Base-by-base conservation (phyloP, 2,888 invertebrate genomes). In the Epicampocera succincta region DNA sequence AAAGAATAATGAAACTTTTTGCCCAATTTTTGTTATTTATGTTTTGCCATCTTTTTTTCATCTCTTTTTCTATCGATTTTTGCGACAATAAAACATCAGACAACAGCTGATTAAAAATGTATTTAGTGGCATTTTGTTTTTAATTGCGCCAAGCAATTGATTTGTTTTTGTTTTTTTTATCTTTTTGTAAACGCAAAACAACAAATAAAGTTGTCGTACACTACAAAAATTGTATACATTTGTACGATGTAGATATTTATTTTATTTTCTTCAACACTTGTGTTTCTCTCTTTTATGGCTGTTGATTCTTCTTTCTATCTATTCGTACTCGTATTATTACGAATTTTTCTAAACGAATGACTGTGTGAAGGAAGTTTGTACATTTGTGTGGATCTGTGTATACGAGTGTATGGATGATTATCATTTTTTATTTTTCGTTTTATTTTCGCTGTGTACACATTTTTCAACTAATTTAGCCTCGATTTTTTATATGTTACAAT, bases 401-500 rank as follows among this genome's bases (percentile, higher is more conserved):
- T 66, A 33, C 56, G 66, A 72, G 74, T 83, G 69, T 69, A 42
- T 72, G 44, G 46, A 44, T 61, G 71, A 73, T 71, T 75, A 72
- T 74, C 48, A 79, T 69, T 77, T 71, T 72, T 83, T 66, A 71
- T 33, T 33, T 33, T 84, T 80, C 82, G 71, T 82, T 83, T 66
- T 79, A 73, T 83, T 83, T 84, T 85, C 80, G 76, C 83, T 79
- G 83, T 85, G 79, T 85, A 85, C 85, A 85, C 85, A 84, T 83
- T 85, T 85, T 85, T 84, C 78, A 80, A 80, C 78, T 63, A 69
- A 76, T 73, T 84, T 82, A 73, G 75, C 73, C 81, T 78, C 68
- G 65, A 76, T 77, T 77, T 75, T 69, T 68, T 48, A 42, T 60
- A 68, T 74, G 76, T 58, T 65, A 69, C 76, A 73, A 52, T 73